These are phyloP conservation scores for Oreohelix idahoensis DNA, from an alignment of 1,140 invertebrate species.

Conservation along the genomic window DNA sequence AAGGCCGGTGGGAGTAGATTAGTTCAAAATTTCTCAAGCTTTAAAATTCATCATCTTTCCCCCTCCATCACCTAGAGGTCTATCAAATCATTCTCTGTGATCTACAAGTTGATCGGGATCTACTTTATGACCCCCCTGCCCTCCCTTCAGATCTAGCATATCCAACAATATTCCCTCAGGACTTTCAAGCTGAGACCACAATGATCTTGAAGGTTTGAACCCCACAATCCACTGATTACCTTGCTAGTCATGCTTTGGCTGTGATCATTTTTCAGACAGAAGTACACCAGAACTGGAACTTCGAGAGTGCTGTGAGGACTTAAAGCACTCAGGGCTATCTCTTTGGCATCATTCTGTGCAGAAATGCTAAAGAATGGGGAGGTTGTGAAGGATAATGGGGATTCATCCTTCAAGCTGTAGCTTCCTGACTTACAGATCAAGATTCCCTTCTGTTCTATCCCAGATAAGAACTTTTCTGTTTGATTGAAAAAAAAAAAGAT, in stretches of 20 bases:
- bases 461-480: slow-evolving; percentile 72
- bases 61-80: too few relatives aligned
- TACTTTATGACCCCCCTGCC: too few relatives aligned
- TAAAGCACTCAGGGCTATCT: slow-evolving; percentile 44
- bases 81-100: too few relatives aligned
- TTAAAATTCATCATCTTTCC: too few relatives aligned
- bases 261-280: slow-evolving; percentile 4
- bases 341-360: slow-evolving; percentile 29
- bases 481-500: slow-evolving; percentile 16
- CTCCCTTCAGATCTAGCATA: too few relatives aligned
- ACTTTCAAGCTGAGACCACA: too few relatives aligned
- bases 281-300: slow-evolving; percentile 32
- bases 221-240: not conserved
- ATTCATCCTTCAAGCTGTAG: slow-evolving; percentile 60
- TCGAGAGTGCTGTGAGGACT: slow-evolving; percentile 13
- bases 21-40: too few relatives aligned
- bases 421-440: slow-evolving; percentile 75
- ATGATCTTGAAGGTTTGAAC: too few relatives aligned
- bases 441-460: slow-evolving; percentile 73
- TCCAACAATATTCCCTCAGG: too few relatives aligned
- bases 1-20: too few relatives aligned
- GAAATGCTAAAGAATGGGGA: slow-evolving; percentile 45
- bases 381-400: slow-evolving; percentile 51
- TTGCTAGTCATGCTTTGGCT: not conserved
- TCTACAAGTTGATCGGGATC: too few relatives aligned